These are phyloP conservation scores for Semotilus atromaculatus DNA, from an alignment of 2,797 vertebrate genomes.

Conservation along the genomic window DNA sequence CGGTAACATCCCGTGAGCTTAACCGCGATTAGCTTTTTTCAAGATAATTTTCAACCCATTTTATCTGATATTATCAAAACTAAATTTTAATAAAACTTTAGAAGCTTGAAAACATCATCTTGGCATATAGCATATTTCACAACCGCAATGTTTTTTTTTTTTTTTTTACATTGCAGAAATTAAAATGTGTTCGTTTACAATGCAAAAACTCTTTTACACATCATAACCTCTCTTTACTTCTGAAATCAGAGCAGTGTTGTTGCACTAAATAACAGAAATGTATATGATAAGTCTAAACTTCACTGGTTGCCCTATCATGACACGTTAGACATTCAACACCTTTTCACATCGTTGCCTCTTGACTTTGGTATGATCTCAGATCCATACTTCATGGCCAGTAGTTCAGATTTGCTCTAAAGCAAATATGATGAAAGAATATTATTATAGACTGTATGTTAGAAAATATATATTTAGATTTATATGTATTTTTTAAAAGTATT, in stretches of 20 bases:
- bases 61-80: background rate
- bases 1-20: background rate
- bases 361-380: slow-evolving; percentile 63
- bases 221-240: background rate
- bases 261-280: background rate
- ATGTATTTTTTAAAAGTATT: background rate
- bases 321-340: background rate
- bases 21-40: background rate
- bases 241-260: slow-evolving; percentile 6
- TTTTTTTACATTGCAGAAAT: background rate
- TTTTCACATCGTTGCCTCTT: slow-evolving; percentile 27
- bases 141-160: too few relatives aligned
- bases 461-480: background rate
- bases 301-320: background rate
- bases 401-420: background rate
- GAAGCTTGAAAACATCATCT: background rate
- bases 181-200: background rate
- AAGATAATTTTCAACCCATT: background rate
- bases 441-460: background rate
- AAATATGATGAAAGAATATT: background rate
- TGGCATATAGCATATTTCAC: background rate
- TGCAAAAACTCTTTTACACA: background rate
- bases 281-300: background rate
- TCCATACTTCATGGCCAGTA: slow-evolving; percentile 57
- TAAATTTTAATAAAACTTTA: background rate